These are phyloP conservation scores for Mimumesa dahlbomi DNA, from an alignment of 2,888 invertebrate genomes.

Conservation along the genomic window DNA sequence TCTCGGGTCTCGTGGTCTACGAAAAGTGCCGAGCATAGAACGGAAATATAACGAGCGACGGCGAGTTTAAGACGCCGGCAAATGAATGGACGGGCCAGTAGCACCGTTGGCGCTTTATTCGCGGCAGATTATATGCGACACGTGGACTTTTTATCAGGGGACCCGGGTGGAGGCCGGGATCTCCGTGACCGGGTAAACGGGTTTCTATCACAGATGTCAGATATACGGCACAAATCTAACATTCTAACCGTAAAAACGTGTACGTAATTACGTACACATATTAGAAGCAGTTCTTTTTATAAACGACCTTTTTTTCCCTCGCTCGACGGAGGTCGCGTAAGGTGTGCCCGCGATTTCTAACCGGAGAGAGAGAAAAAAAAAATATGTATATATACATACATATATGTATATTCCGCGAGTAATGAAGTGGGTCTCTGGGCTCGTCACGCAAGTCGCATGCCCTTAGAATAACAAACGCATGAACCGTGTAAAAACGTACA, in stretches of 20 bases:
- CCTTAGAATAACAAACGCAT: neutral
- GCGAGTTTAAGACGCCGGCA: too few species aligned
- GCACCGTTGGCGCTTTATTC: too few species aligned
- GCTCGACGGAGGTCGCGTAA: slow-evolving; percentile 30
- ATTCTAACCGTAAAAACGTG: slow-evolving; percentile 32
- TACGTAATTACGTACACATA: slow-evolving; percentile 42
- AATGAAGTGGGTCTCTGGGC: slow-evolving; percentile 23
- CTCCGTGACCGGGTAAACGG: neutral
- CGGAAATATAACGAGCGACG: too few species aligned
- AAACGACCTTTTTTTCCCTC: slow-evolving; percentile 49
- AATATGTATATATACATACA: slow-evolving; percentile 14
- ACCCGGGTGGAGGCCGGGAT: too few species aligned
- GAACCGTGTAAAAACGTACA: neutral
- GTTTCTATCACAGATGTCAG: slow-evolving; percentile 6
- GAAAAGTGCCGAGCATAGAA: too few species aligned
- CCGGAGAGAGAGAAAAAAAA: slow-evolving; percentile 26
- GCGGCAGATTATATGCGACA: too few species aligned
- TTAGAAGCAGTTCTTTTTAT: slow-evolving; percentile 45
- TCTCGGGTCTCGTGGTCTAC: too few species aligned
- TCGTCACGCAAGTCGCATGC: slow-evolving; percentile 34
- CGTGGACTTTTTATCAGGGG: too few species aligned
- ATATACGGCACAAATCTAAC: slow-evolving; percentile 6
- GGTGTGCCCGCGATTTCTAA: slow-evolving; percentile 1
- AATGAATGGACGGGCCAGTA: too few species aligned
- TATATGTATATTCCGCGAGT: too few species aligned